A percentile compares a stretch with the other conserved stretches of the same genome.
phyloP scores from a whole-genome alignment of 1,140 invertebrate genomes.

The Goniozus legneri region DNA sequence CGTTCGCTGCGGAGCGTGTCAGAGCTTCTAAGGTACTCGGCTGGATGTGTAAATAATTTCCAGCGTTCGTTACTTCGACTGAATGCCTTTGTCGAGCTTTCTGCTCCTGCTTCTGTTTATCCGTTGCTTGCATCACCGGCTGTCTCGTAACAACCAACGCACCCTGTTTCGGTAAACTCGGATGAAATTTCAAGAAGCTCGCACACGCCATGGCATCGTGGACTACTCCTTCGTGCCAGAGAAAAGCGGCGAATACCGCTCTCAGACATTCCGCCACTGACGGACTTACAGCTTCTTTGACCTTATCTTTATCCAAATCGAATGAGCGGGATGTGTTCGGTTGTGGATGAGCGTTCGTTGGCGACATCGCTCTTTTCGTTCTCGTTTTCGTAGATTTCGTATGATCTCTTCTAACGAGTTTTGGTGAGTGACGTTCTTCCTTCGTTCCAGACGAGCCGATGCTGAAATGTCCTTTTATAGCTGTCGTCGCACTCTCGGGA shows the following conservation, averaged over 20 bases:
- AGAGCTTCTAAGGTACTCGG: slow-evolving; percentile 73
- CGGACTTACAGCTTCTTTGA: slow-evolving; percentile 85
- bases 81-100: slow-evolving; percentile 75
- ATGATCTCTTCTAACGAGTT: slow-evolving; percentile 61
- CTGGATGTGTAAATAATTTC: slow-evolving; percentile 75
- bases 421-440: slow-evolving; percentile 62
- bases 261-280: slow-evolving; percentile 89
- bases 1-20: slow-evolving; percentile 71
- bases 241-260: slow-evolving; percentile 90
- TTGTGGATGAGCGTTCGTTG: slow-evolving; percentile 51
- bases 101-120: slow-evolving; percentile 57
- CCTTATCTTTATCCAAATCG: slow-evolving; percentile 48
- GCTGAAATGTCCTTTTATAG: slow-evolving; percentile 61
- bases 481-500: slow-evolving; percentile 59
- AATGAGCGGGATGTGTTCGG: slow-evolving; percentile 37
- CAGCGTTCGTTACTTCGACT: slow-evolving; percentile 78
- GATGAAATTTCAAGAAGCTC: slow-evolving; percentile 94
- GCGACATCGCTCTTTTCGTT: slow-evolving; percentile 64
- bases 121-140: slow-evolving; percentile 33
- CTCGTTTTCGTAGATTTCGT: slow-evolving; percentile 48
- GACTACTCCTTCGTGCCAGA: slow-evolving; percentile 97
- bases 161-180: slow-evolving; percentile 77
- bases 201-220: slow-evolving; percentile 97
- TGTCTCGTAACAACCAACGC: slow-evolving; percentile 67
- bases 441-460: slow-evolving; percentile 58